These are phyloP conservation scores for Zoroaster sp. DNA, from an alignment of 53 echinoderm and acorn worm species.

Conservation along the genomic window DNA sequence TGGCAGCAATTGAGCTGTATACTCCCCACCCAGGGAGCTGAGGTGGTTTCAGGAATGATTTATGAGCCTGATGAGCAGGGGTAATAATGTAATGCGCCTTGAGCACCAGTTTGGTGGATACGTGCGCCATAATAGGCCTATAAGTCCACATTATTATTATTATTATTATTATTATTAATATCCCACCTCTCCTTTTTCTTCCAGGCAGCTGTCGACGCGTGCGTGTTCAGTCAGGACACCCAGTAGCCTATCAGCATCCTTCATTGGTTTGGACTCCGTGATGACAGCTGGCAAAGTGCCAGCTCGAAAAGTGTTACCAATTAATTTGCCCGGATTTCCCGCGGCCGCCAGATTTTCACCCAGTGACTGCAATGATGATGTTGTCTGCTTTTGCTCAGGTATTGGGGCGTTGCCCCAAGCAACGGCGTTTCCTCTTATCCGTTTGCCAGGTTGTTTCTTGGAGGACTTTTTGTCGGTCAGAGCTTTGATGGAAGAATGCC, in stretches of 20 bases:
- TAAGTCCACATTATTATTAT: too few species aligned
- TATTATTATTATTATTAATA: too few species aligned
- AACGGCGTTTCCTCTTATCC: neutral
- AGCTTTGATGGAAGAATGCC: slow-evolving; percentile 8
- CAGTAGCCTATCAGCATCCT: slow-evolving; percentile 30
- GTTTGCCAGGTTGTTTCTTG: neutral
- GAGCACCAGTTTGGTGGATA: too few species aligned
- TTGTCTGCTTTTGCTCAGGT: neutral
- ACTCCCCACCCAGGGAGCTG: too few species aligned
- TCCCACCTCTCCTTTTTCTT: too few species aligned
- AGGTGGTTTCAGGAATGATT: too few species aligned
- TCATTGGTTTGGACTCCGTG: slow-evolving; percentile 8
- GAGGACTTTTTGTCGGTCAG: neutral
- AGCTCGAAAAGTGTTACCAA: neutral
- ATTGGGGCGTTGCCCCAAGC: neutral
- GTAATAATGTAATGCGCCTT: too few species aligned
- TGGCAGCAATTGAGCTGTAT: too few species aligned
- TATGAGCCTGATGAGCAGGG: too few species aligned
- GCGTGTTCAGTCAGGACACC: slow-evolving; percentile 30
- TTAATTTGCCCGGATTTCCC: neutral
- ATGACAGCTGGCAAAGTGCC: slow-evolving; percentile 14
- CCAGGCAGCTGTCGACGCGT: neutral
- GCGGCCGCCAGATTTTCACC: neutral
- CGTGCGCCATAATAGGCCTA: too few species aligned
- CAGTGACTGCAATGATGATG: neutral